Base-by-base conservation (phyloP, 2,888 invertebrate genomes). In the Drosophila picticornis region DNA sequence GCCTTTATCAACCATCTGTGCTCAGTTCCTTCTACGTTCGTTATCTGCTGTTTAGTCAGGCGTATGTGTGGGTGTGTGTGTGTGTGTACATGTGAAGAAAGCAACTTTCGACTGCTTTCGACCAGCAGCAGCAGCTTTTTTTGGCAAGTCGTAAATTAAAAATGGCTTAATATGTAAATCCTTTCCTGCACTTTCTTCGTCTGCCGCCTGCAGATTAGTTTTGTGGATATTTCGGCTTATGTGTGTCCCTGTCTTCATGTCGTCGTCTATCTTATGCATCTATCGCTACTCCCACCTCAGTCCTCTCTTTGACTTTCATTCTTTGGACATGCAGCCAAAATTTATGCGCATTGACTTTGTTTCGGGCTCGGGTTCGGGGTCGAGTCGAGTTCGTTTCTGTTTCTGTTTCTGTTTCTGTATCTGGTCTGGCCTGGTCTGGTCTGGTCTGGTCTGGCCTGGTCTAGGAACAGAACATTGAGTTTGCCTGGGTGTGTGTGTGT, bases 141-240 rank as follows among this genome's bases (percentile, higher is more conserved):
- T 75, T 67, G 89, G 87, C 83, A 73, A 87, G 85, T 88, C 87
- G 90, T 87, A 87, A 87, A 87, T 87, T 87, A 87, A 87, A 87
- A 90, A 90, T 88, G 89, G 88, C 90, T 87, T 87, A 90, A 90
- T 87, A 87, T 90, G 90, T 82, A 90, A 90, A 88, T 88, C 90
- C 88, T 80, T 67, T 75, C 75, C 68, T 76, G 68, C 82, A 73
- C 81, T 71, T 78, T 74, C 77, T 57, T 34, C 55, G 60, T 58
- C 75, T 63, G 75, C 72, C 68, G 75, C 62, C 90, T 70, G 78
- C 72, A 83, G 87, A 88, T 87, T 87, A 90, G 88, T 90, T 88
- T 75, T 87, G 86, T 87, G 86, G 90, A 90, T 90, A 80, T 84
- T 88, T 85, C 76, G 57, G 90, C 84, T 87, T 88, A 86, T 76